Percentiles rank a stretch among this genome's conserved stretches.
These are phyloP conservation scores for Merops nubicus DNA, from an alignment of 2,113 vertebrate genomes.

Conservation along the genomic window DNA sequence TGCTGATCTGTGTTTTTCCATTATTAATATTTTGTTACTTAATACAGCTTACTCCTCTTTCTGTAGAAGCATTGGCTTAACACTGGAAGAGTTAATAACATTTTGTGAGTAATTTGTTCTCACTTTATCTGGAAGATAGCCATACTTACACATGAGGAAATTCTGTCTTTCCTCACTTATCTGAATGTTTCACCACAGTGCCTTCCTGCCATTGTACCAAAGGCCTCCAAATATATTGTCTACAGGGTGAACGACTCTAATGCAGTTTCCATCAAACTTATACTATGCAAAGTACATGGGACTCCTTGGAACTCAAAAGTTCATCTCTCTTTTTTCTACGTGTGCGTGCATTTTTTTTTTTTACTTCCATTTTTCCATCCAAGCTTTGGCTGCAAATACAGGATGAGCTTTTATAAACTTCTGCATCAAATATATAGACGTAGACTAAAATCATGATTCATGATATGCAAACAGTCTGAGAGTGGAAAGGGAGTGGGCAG, in stretches of 20 bases:
- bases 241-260: constrained; percentile 44
- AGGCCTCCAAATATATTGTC: constrained; percentile 57
- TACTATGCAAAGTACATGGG: constrained; percentile 1
- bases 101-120: constrained; percentile 58
- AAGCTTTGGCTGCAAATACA: constrained; percentile 60
- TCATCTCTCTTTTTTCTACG: constrained; percentile 6
- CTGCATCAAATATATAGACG: constrained; percentile 49
- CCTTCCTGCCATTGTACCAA: constrained; percentile 83
- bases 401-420: constrained; percentile 65
- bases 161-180: constrained; percentile 77
- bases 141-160: constrained; percentile 79
- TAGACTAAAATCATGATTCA: constrained; percentile 46
- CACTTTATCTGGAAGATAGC: constrained; percentile 73
- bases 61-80: constrained; percentile 23
- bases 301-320: constrained; percentile 14
- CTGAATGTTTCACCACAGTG: constrained; percentile 81
- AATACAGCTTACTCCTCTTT: background rate
- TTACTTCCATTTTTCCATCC: constrained; percentile 20
- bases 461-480: constrained; percentile 42
- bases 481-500: constrained; percentile 8
- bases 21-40: constrained; percentile 28
- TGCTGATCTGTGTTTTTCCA: constrained; percentile 40
- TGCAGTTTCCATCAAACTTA: constrained; percentile 63
- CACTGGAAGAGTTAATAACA: constrained; percentile 32
- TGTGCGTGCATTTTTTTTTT: background rate